phyloP scores from a whole-genome alignment of 2,113 vertebrate species.

The Crotophaga sulcirostris region DNA sequence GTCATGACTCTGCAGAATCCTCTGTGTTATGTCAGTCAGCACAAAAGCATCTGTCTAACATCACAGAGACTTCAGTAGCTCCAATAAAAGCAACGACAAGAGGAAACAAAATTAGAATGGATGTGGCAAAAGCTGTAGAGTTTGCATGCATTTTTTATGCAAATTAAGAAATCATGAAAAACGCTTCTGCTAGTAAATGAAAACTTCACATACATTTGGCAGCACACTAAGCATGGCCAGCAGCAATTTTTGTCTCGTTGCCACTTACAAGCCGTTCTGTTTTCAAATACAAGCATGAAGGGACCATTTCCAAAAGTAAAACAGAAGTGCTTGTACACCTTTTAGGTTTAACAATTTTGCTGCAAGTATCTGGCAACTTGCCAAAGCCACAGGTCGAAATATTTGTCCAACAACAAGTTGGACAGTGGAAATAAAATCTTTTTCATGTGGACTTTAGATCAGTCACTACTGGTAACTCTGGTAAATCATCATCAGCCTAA shows the following conservation, averaged over 20 bases:
- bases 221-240: not conserved
- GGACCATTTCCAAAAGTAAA: not conserved
- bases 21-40: conserved; percentile 22
- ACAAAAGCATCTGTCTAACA: conserved; percentile 52
- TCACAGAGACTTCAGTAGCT: conserved; percentile 32
- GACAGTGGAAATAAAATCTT: not conserved
- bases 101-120: conserved; percentile 34
- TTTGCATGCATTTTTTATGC: not conserved
- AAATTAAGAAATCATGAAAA: not conserved
- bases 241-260: not conserved
- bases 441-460: not conserved
- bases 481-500: not conserved
- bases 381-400: not conserved
- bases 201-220: not conserved
- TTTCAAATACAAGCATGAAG: not conserved
- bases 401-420: not conserved
- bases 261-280: rapidly evolving
- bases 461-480: not conserved
- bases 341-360: not conserved
- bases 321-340: not conserved
- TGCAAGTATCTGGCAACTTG: not conserved
- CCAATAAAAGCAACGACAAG: conserved; percentile 41
- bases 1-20: conserved; percentile 31
- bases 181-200: not conserved
- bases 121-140: conserved; percentile 13